Base-by-base conservation (phyloP, 2,888 invertebrate species). In the Pterostichus niger region DNA sequence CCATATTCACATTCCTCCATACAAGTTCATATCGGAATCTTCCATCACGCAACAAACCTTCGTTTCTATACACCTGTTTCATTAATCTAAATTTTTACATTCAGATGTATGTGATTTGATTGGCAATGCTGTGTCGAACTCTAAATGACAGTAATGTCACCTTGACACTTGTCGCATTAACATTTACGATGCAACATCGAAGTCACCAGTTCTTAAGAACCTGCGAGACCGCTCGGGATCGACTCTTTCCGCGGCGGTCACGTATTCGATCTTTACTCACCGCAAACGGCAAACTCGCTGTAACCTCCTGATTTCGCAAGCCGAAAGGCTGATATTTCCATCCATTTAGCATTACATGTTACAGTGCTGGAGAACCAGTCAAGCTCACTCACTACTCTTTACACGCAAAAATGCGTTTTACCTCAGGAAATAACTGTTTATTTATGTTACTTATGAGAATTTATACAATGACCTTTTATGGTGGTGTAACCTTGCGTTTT, bases 361-460 rank as follows among this genome's bases (percentile, higher is more conserved):
- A 10, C 54, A 6, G 4, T 5, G 54, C 24, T 3, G 24, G 2
- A 24, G 24, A 24, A 24, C 24, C 24, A 24, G 24, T 10, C 40
- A 40, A 64, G 64, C 31, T 35, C 64, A 35, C 59, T 64, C 64
- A 35, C 59, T 64, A 46, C 59, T 59, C 71, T 78, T 40, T 61
- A 61, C 78, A 44, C 24, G 49, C n/a, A 78, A 78, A 78, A 78
- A 64, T 61, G 46, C 44, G 49, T 61, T 44, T 40, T 7, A 78
- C 78, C 78, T 15, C 61, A 78, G 61, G 78, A 78, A 78, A 61
- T 78, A 78, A 78, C 78, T 61, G 78, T 78, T 78, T 78, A 78
- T 78, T 78, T 78, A 78, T 78, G 78, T 56, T 78, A 40, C 61
- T 61, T 78, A 78, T 78, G 78, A 40, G 78, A 78, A 78, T 78